Percentiles rank a stretch among this genome's conserved stretches.
phyloP scores from a whole-genome alignment of 2,113 vertebrate species.

The Perca flavescens region DNA sequence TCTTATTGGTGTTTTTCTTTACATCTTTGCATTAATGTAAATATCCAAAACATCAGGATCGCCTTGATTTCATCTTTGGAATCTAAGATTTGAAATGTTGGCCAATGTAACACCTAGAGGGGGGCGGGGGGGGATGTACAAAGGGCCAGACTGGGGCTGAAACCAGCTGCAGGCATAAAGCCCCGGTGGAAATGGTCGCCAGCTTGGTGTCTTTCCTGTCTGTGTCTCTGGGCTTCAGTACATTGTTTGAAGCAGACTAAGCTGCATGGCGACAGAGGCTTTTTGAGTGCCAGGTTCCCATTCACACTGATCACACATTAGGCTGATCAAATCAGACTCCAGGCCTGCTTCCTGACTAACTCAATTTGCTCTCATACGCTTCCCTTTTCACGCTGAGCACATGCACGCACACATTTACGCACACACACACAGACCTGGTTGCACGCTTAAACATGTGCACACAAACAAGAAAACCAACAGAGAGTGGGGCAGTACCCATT shows the following conservation, averaged over 20 bases:
- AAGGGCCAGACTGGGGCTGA: neutral
- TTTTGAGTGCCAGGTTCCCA: slow-evolving; percentile 65
- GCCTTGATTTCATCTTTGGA: neutral
- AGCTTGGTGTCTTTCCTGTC: slow-evolving; percentile 30
- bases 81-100: neutral
- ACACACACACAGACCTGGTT: slow-evolving; percentile 3
- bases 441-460: slow-evolving; percentile 43
- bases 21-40: neutral
- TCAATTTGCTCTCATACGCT: slow-evolving; percentile 75
- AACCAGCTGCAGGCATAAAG: slow-evolving; percentile 21
- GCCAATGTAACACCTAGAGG: neutral
- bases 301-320: slow-evolving; percentile 83
- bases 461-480: slow-evolving; percentile 60
- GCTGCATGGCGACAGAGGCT: slow-evolving; percentile 69
- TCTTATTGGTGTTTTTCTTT: slow-evolving; percentile 3
- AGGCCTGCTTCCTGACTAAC: slow-evolving; percentile 81
- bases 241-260: slow-evolving; percentile 62
- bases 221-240: slow-evolving; percentile 43
- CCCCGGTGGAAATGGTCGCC: slow-evolving; percentile 26
- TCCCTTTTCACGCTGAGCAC: slow-evolving; percentile 73
- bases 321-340: slow-evolving; percentile 79
- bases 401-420: slow-evolving; percentile 2
- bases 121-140: neutral
- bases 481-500: slow-evolving; percentile 73
- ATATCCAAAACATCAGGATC: neutral